Evolutionary conservation across 2,888 invertebrate genomes (phyloP).

Genomic region (Nudaria mundana): DNA sequence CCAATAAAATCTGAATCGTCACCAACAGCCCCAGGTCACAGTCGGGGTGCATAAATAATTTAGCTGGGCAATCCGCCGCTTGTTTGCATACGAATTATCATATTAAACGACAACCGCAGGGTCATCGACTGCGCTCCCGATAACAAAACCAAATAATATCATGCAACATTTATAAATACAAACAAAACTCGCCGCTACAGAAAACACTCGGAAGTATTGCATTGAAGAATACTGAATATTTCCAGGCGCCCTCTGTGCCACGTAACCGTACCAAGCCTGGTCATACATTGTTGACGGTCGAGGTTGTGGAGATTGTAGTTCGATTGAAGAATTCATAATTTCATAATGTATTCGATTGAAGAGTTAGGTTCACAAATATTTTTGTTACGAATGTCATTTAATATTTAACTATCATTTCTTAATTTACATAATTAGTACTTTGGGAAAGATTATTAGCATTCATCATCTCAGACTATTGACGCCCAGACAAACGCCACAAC

Average conservation of each 20-base stretch:
- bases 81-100: slow-evolving; percentile 81
- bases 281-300: no score
- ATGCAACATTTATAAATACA: slow-evolving; percentile 70
- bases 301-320: no score
- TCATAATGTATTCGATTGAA: no score
- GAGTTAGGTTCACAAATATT: no score
- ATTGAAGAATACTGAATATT: slow-evolving; percentile 18
- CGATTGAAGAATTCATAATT: no score
- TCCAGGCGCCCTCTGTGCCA: not conserved
- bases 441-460: no score
- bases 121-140: slow-evolving; percentile 56
- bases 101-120: slow-evolving; percentile 80
- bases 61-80: slow-evolving; percentile 72
- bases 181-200: slow-evolving; percentile 44
- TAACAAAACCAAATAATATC: slow-evolving; percentile 75
- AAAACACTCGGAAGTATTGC: slow-evolving; percentile 13
- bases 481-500: no score
- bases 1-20: slow-evolving; percentile 64
- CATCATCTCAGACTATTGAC: no score
- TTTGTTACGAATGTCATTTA: no score
- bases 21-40: slow-evolving; percentile 60
- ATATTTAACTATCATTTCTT: no score
- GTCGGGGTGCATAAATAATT: slow-evolving; percentile 78
- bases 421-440: no score
- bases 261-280: slow-evolving; percentile 10